phyloP scores from a whole-genome alignment of 2,888 invertebrate genomes.

The Seladonia tumulorum region DNA sequence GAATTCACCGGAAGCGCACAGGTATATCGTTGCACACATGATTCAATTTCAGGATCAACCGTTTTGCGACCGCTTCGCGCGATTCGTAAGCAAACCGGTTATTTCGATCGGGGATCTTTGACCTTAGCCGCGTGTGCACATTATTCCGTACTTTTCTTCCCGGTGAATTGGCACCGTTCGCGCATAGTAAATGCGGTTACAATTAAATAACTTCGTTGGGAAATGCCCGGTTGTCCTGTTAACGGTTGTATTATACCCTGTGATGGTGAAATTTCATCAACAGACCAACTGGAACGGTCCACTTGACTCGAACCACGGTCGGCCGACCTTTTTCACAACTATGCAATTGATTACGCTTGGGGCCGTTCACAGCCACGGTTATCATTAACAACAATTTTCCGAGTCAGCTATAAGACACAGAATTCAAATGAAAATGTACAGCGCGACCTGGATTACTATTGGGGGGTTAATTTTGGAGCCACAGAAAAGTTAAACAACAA shows the following conservation, averaged over 20 bases:
- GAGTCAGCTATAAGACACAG: not conserved
- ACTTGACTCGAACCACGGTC: not conserved
- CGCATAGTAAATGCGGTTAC: not conserved
- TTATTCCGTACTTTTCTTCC: not conserved
- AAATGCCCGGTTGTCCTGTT: not conserved
- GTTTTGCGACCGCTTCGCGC: not conserved
- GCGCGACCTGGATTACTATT: not conserved
- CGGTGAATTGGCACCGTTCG: not conserved
- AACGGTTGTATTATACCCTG: constrained; percentile 7
- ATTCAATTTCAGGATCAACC: constrained; percentile 22
- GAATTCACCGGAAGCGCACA: constrained; percentile 91
- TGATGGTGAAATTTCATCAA: not conserved
- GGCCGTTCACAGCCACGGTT: not conserved
- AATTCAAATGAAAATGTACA: not conserved
- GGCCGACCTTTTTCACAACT: not conserved
- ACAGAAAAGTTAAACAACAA: no score
- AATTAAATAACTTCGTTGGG: not conserved
- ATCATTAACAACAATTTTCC: not conserved
- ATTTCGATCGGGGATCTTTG: constrained; percentile 19
- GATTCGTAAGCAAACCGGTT: constrained; percentile 29
- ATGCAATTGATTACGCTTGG: not conserved
- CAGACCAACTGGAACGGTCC: not conserved
- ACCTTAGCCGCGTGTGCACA: not conserved
- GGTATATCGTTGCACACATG: constrained; percentile 84
- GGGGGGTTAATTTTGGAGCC: no score